Base-by-base conservation (phyloP, 2,888 invertebrate genomes). In the Diloba caeruleocephala region DNA sequence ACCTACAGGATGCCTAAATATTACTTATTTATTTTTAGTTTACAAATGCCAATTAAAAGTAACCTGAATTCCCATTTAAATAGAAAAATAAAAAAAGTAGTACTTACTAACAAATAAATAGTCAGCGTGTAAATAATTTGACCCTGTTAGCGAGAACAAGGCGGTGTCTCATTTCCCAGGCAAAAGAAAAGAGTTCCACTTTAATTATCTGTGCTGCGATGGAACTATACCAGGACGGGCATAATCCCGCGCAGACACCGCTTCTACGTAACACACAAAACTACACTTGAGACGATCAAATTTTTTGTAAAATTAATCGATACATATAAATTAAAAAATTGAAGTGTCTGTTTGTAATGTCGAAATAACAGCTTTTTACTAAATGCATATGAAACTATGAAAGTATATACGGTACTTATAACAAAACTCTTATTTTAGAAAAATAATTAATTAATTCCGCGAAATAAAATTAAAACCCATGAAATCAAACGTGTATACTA, bases 121-220 rank as follows among this genome's bases (percentile, higher is more conserved):
- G 37, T 46, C 37, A 17, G 48, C 15, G 52, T 55, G 46, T 57
- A 51, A 41, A 49, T 59, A 55, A 53, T 45, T 41, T 74, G 69
- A 74, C 71, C 71, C 54, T 59, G 72, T 60, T 72, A 39, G 25
- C 29, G 34, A 57, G 63, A 70, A 59, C 64, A 56, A 69, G 55
- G 61, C 59, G 45, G 65, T 68, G 71, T 62, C 66, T 87, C 76
- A 84, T 84, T 90, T 90, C 89, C 85, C 90, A 89, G 79, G 87
- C 74, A 70, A 85, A 88, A 89, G 86, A 90, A 89, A 88, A 78
- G 68, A 84, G 84, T 71, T 76, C 86, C 58, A 85, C 82, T 84
- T 88, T 73, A n/a, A n/a, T n/a, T 69, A 82, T 78, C 71, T 71
- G 66, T 77, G 79, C 65, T 71, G 75, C 71, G 53, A 59, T 42